Percentiles rank a stretch among this genome's conserved stretches.
Evolutionary conservation across 2,797 vertebrate genomes (phyloP).

Genomic region (Chromobotia macracanthus): DNA sequence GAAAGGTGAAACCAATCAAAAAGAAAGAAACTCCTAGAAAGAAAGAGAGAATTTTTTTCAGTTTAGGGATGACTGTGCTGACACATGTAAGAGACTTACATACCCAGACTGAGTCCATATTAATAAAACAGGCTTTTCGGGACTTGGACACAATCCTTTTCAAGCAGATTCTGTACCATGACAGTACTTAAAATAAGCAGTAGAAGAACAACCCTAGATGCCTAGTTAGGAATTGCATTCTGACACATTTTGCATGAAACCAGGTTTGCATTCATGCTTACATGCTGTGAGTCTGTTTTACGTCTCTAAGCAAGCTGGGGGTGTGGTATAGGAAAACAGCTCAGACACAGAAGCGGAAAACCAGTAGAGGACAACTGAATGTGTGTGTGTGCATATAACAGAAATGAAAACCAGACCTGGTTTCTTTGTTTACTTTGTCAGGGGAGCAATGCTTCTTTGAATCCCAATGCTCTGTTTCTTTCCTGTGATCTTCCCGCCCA

Average conservation of each 20-base stretch:
- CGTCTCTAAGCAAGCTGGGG: conserved; percentile 78
- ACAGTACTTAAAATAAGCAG: background rate
- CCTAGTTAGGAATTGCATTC: background rate
- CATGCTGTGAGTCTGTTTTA: conserved; percentile 74
- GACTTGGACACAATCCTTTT: background rate
- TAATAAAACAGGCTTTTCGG: conserved; percentile 25
- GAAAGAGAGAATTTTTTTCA: background rate
- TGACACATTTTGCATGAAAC: conserved; percentile 16
- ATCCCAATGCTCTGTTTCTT: conserved; percentile 80
- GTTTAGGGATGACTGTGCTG: conserved; percentile 24
- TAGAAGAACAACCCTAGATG: no score
- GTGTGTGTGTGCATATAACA: conserved; percentile 62
- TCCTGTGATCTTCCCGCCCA: conserved; percentile 61
- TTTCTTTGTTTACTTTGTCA: conserved; percentile 84
- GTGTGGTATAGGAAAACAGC: conserved; percentile 80
- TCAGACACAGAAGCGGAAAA: conserved; percentile 80
- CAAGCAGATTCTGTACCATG: conserved; percentile 26
- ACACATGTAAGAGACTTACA: conserved; percentile 29
- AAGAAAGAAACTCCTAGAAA: background rate
- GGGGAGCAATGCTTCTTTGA: conserved; percentile 81
- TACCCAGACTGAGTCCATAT: conserved; percentile 9
- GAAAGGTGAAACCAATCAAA: conserved; percentile 54
- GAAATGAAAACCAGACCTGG: conserved; percentile 87
- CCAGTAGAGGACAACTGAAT: conserved; percentile 60
- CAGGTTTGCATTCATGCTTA: background rate